Evolutionary conservation across 2,888 invertebrate species (phyloP).

Genomic region (Girardia tigrina): DNA sequence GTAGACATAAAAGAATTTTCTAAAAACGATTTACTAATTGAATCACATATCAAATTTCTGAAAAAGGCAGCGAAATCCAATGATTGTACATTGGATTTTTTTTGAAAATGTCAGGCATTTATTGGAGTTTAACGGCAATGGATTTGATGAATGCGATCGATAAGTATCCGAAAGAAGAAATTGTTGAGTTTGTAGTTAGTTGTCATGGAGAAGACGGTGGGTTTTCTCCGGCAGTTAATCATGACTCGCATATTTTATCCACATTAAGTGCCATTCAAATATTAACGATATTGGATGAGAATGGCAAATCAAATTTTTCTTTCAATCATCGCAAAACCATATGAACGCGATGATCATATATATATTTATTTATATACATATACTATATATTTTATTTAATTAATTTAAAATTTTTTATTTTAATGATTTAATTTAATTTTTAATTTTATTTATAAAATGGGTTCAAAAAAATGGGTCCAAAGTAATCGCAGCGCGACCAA

Average conservation of each 20-base stretch:
- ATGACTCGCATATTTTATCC: conserved; percentile 81
- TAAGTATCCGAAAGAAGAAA: conserved; percentile 56
- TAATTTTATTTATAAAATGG: too few relatives aligned
- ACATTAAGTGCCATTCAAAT: conserved; percentile 85
- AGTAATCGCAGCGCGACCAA: too few relatives aligned
- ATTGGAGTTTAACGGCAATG: conserved; percentile 89
- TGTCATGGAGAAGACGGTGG: conserved; percentile 82
- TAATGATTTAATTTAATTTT: too few relatives aligned
- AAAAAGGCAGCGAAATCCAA: neutral
- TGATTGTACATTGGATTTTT: conserved; percentile 63
- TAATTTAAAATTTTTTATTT: too few relatives aligned
- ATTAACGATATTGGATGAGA: conserved; percentile 39
- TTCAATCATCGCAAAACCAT: too few relatives aligned
- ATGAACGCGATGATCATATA: too few relatives aligned
- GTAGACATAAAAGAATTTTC: neutral
- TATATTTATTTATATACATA: too few relatives aligned
- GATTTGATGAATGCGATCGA: conserved; percentile 66
- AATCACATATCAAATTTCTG: conserved; percentile 10
- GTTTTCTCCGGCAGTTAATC: conserved; percentile 40
- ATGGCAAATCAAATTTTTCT: too few relatives aligned
- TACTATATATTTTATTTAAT: too few relatives aligned
- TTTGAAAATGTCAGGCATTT: conserved; percentile 87
- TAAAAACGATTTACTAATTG: neutral
- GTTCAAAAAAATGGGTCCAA: too few relatives aligned
- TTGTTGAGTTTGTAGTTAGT: conserved; percentile 68